Evolutionary conservation across 2,888 invertebrate genomes (phyloP).

Genomic region (Caradrina clavipalpis): DNA sequence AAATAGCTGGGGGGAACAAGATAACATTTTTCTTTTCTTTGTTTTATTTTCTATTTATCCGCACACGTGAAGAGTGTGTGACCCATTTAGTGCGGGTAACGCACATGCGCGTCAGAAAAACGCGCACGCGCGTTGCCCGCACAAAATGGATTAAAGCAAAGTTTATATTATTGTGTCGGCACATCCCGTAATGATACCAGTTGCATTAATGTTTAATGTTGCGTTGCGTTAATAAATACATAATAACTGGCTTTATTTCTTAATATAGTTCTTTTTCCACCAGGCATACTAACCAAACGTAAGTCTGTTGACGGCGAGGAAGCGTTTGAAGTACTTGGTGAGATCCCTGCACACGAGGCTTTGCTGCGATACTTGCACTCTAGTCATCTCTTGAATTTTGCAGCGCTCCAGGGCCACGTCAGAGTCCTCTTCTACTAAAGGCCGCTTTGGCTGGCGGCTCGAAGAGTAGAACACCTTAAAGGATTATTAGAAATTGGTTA

Average conservation of each 20-base stretch:
- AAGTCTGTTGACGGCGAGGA: conserved; percentile 95
- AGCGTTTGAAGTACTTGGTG: conserved; percentile 93
- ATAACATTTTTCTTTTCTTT: too few species aligned
- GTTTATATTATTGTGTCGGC: too few species aligned
- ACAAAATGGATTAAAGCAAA: too few species aligned
- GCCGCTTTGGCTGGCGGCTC: conserved; percentile 65
- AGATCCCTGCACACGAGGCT: conserved; percentile 93
- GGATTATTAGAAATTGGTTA: background rate
- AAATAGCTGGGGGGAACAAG: background rate
- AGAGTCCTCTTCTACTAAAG: conserved; percentile 84
- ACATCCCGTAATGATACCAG: too few species aligned
- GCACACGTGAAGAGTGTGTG: too few species aligned
- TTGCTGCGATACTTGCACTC: conserved; percentile 78
- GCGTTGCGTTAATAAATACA: too few species aligned
- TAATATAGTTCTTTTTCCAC: background rate
- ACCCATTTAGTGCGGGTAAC: too few species aligned
- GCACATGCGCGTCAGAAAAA: too few species aligned
- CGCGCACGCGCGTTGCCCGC: too few species aligned
- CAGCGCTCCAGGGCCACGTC: conserved; percentile 91
- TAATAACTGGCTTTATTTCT: too few species aligned
- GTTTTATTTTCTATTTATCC: too few species aligned
- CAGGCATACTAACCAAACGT: conserved; percentile 84
- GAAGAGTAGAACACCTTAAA: conserved; percentile 76
- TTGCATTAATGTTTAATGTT: too few species aligned
- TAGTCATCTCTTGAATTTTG: conserved; percentile 83